Evolutionary conservation across 2,797 vertebrate species (phyloP).

Genomic region (Jordanella pulchra): DNA sequence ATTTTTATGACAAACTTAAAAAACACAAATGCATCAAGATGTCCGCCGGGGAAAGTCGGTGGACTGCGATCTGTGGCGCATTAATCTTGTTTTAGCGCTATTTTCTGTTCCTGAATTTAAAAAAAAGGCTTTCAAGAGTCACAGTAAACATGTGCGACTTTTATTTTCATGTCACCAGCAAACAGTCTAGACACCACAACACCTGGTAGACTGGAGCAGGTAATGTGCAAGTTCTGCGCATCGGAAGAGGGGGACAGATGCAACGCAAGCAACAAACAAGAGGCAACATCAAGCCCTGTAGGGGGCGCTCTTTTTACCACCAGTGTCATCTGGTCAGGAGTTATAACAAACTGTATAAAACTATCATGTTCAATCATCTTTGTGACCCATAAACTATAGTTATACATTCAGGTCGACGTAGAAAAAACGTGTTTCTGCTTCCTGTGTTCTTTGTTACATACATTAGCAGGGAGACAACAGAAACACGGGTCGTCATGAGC

Average conservation of each 20-base stretch:
- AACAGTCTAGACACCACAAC: constrained; percentile 53
- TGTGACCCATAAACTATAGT: constrained; percentile 63
- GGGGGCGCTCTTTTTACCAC: constrained; percentile 29
- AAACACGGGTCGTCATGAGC: constrained; percentile 8
- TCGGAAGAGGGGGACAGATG: constrained; percentile 42
- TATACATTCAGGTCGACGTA: constrained; percentile 77
- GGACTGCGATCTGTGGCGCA: neutral
- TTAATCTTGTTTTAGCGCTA: no score
- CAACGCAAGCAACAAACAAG: constrained; percentile 54
- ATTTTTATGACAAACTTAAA: neutral
- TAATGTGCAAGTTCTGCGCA: constrained; percentile 55
- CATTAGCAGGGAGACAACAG: constrained; percentile 1
- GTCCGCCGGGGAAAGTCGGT: neutral
- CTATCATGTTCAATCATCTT: constrained; percentile 37
- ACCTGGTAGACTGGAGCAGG: constrained; percentile 49
- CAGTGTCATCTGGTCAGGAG: constrained; percentile 43
- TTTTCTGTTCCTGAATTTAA: neutral
- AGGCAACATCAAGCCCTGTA: constrained; percentile 32
- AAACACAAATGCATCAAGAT: neutral
- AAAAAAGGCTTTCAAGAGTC: constrained; percentile 5
- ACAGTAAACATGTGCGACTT: constrained; percentile 63
- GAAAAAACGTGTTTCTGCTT: constrained; percentile 62
- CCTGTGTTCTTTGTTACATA: constrained; percentile 15
- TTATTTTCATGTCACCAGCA: constrained; percentile 65
- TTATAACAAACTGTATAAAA: constrained; percentile 62